Percentiles rank a stretch among this genome's conserved stretches.
Conservation (phyloP, 1,140 invertebrate species). For the Conus betulinus region DNA sequence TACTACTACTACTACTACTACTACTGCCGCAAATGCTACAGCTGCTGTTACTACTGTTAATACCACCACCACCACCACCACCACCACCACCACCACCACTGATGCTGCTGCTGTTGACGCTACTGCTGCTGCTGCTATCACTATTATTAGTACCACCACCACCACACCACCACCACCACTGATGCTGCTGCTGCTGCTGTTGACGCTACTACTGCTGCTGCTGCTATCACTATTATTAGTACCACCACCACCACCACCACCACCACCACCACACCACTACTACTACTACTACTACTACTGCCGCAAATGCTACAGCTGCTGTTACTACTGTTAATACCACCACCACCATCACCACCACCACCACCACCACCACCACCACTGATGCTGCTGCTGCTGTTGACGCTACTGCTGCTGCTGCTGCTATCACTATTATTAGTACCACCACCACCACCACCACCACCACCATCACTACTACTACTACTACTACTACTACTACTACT, state of each 20-base stretch:
- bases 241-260: not conserved
- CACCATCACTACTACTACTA: not conserved
- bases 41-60: no score
- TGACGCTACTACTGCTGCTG: not conserved
- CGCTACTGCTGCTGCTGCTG: no score
- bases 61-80: conserved; percentile 1
- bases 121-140: not conserved
- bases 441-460: not conserved
- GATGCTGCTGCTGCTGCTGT: conserved; percentile 38
- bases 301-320: conserved; percentile 41
- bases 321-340: conserved; percentile 19
- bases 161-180: not conserved
- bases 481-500: conserved; percentile 11
- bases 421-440: no score
- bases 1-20: conserved; percentile 7
- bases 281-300: not conserved
- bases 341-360: not conserved
- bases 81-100: not conserved
- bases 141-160: not conserved
- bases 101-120: conserved; percentile 35
- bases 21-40: no score
- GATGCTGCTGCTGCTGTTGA: no score
- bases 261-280: not conserved
- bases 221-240: no score
- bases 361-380: not conserved